phyloP scores from a whole-genome alignment of 2,888 invertebrate genomes.

The Pristionchus mayeri region DNA sequence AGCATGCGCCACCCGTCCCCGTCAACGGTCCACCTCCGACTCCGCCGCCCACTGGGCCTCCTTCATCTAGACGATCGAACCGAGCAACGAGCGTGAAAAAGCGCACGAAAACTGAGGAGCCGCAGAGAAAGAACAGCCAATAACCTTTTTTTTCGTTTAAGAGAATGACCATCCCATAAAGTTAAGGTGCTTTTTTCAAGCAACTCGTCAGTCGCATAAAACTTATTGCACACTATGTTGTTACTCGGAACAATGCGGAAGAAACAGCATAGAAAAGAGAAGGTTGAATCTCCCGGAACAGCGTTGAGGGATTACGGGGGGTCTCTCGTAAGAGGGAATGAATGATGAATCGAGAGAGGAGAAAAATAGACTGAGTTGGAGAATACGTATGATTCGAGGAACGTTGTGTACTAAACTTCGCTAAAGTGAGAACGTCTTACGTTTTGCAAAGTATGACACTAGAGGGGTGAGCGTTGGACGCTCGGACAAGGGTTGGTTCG shows the following conservation, averaged over 20 bases:
- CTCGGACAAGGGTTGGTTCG: neutral
- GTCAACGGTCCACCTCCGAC: neutral
- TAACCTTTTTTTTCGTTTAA: no score
- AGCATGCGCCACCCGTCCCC: neutral
- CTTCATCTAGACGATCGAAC: neutral
- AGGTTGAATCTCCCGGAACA: neutral
- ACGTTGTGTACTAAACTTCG: neutral
- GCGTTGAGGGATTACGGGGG: slow-evolving; percentile 21
- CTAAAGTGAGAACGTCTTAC: neutral
- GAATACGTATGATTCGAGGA: neutral
- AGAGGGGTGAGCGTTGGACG: neutral
- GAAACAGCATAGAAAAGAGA: neutral
- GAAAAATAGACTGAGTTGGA: slow-evolving; percentile 27
- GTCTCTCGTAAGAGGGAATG: slow-evolving; percentile 12
- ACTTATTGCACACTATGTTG: neutral
- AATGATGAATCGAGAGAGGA: slow-evolving; percentile 1
- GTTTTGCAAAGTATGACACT: neutral
- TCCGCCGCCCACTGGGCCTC: neutral
- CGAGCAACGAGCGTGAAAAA: slow-evolving; percentile 26
- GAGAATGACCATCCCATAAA: neutral
- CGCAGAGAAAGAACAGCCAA: neutral
- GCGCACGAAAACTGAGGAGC: slow-evolving; percentile 25
- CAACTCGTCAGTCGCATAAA: slow-evolving; percentile 8
- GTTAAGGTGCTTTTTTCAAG: neutral
- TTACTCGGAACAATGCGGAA: neutral